Base-by-base conservation (phyloP, 2,113 vertebrate species). In the Misgurnus mizolepis region DNA sequence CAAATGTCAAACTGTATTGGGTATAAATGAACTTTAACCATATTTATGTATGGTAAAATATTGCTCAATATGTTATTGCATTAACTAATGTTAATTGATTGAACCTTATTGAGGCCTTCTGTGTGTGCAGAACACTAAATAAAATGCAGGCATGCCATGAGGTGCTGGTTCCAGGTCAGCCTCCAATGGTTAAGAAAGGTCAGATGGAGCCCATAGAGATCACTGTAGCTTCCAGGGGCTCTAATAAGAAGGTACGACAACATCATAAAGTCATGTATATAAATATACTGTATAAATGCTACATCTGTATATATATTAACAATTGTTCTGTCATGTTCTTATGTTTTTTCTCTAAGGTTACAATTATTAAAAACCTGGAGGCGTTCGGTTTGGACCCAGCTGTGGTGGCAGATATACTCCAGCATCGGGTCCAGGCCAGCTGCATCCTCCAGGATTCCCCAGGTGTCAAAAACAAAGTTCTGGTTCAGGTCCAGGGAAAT, bases 401-500 rank as follows among this genome's bases (percentile, higher is more conserved):
- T n/a, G 83, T 80, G 0, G 91, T 98, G 79, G 95, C 95, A 76
- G 89, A 89, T 27, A 71, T 87, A 61, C 90, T 99, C 50, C 97
- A 98, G 74, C 95, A 89, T 78, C 91, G 91, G 80, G 96, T 96
- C 65, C 98, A 99, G 86, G 98, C 98, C 78, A 99, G 97, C 85
- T 93, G 94, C 5, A 93, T 94, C 3, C 85, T 98, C 79, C 89
- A 89, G 3, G 87, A 93, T 0, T 49, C 91, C 2, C 94, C 95
- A 1, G 96, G 96, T n/a, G 53, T 92, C 64, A 99, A 96, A 85
- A 96, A 98, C 81, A 91, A 92, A 86, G 89, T 95, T 43, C 91
- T 95, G 86, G 96, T 99, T 73, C 97, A 98, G 88, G 94, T 98
- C 87, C 98, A 99, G 88, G 98, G 98, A 71, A 98, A 97, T 89